Conservation (phyloP, 2,113 vertebrate species). For the Equus quagga region DNA sequence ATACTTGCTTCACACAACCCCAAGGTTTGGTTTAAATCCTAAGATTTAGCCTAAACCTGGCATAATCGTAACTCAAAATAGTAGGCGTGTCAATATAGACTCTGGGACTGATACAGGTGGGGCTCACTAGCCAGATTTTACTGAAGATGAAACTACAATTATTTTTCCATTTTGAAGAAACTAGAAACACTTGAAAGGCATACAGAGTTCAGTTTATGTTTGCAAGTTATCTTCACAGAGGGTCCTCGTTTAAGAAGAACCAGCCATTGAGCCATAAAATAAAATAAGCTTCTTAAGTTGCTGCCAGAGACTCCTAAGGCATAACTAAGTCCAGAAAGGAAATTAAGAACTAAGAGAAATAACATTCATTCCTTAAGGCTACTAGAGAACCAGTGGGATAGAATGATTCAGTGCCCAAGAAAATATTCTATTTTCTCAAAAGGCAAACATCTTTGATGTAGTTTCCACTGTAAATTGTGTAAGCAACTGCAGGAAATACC, state of each 20-base stretch:
- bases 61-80: background rate
- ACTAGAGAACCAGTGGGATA: background rate
- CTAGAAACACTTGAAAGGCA: background rate
- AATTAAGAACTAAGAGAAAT: background rate
- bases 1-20: background rate
- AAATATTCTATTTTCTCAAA: background rate
- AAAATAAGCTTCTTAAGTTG: background rate
- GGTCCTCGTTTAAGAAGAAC: background rate
- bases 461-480: background rate
- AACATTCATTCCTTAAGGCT: background rate
- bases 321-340: background rate
- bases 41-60: background rate
- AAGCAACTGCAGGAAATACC: background rate
- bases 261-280: background rate
- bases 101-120: background rate
- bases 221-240: background rate
- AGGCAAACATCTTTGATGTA: background rate
- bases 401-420: background rate
- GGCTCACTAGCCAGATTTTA: background rate
- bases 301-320: background rate
- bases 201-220: background rate
- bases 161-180: background rate
- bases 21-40: rapidly evolving
- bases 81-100: background rate
- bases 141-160: background rate